A percentile compares a stretch with the other conserved stretches of the same genome.
Evolutionary conservation across 2,888 invertebrate genomes (phyloP).

Genomic region (Nowickia ferox): DNA sequence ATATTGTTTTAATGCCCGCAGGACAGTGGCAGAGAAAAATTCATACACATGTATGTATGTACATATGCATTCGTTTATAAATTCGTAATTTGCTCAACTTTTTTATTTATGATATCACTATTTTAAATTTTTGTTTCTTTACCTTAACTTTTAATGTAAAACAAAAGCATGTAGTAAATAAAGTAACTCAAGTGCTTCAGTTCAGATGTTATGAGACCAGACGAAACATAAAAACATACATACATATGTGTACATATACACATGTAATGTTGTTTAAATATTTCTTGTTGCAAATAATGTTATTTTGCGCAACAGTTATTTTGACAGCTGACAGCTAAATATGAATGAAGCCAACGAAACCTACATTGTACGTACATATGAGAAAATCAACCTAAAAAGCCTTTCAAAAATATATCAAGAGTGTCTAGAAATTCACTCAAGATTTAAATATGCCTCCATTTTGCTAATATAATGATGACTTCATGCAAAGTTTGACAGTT

Average conservation of each 20-base stretch:
- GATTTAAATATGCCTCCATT: no score
- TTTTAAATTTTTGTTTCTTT: neutral
- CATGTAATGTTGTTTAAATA: neutral
- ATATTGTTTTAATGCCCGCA: conserved; percentile 56
- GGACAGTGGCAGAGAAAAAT: conserved; percentile 52
- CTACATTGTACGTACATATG: neutral
- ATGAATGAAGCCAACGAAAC: neutral
- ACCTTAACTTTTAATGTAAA: conserved; percentile 16
- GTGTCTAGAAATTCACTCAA: no score
- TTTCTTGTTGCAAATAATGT: conserved; percentile 13
- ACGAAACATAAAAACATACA: neutral
- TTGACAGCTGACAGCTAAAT: conserved; percentile 61
- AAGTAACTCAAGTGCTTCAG: conserved; percentile 38
- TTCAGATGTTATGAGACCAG: conserved; percentile 6
- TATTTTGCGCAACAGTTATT: conserved; percentile 53
- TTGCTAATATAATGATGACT: no score
- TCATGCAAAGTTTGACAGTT: no score
- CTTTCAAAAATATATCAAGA: neutral
- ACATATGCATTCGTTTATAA: conserved; percentile 1
- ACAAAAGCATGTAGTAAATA: conserved; percentile 19
- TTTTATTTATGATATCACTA: conserved; percentile 20
- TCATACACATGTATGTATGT: no score
- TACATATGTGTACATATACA: neutral
- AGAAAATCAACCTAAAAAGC: neutral
- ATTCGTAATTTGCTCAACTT: conserved; percentile 46